Evolutionary conservation across 1,140 invertebrate species (phyloP).

Genomic region (Drosophila asahinai): DNA sequence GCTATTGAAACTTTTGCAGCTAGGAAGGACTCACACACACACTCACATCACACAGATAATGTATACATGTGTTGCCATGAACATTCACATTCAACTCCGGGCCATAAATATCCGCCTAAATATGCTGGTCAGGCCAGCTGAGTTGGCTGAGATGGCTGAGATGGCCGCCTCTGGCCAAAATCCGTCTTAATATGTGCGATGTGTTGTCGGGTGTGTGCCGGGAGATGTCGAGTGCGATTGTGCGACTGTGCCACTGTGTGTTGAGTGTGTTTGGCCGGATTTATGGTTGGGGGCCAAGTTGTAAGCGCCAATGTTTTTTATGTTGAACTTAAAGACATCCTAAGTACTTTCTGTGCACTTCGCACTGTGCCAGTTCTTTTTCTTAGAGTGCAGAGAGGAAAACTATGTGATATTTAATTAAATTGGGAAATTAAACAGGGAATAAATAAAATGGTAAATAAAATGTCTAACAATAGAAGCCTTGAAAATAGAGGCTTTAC

Average conservation of each 20-base stretch:
- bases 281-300: slow-evolving; percentile 74
- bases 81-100: slow-evolving; percentile 42
- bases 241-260: slow-evolving; percentile 34
- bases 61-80: slow-evolving; percentile 37
- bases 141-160: slow-evolving; percentile 48
- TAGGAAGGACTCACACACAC: slow-evolving; percentile 8
- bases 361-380: slow-evolving; percentile 53
- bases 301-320: slow-evolving; percentile 75
- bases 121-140: slow-evolving; percentile 72
- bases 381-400: slow-evolving; percentile 2
- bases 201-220: slow-evolving; percentile 38
- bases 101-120: slow-evolving; percentile 82
- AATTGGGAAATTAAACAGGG: neutral
- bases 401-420: neutral
- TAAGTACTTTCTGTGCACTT: slow-evolving; percentile 75
- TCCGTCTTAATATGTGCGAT: slow-evolving; percentile 76
- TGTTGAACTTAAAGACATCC: slow-evolving; percentile 75
- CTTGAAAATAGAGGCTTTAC: too few relatives aligned
- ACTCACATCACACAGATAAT: slow-evolving; percentile 26
- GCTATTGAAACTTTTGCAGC: slow-evolving; percentile 67
- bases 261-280: slow-evolving; percentile 68
- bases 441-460: too few relatives aligned
- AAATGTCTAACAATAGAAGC: too few relatives aligned
- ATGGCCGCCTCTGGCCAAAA: slow-evolving; percentile 69
- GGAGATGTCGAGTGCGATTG: slow-evolving; percentile 25